Evolutionary conservation across 23 tunicate species (phyloP), one percentile per base, ranked within the genome.

Genomic region (Ciona savignyi): DNA sequence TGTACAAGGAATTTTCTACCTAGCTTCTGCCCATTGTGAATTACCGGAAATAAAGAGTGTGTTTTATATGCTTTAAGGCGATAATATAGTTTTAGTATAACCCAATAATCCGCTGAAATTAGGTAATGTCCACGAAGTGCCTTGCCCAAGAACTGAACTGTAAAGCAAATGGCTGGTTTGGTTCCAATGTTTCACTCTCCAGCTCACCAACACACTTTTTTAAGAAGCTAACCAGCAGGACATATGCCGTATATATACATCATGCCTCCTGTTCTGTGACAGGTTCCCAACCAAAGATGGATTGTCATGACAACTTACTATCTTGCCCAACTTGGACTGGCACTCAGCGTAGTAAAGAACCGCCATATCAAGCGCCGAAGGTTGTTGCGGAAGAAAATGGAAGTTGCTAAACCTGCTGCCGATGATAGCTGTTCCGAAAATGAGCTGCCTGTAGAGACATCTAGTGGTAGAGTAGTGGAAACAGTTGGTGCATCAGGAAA

Each of bases 241-340:
- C n/a, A n/a, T n/a, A n/a, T n/a, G n/a, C n/a, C n/a, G n/a, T 42
- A 42, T 15, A 42, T 42, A 42, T 9, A 42, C 9, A 42, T 6
- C 56, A 42, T 42, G 56, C 56, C n/a, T n/a, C n/a, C n/a, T n/a
- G n/a, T n/a, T n/a, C n/a, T n/a, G n/a, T n/a, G 56, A 15, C 56
- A 42, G 56, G 90, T 90, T 2, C 88, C 97, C 11, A 84, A 90
- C 49, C 89, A 83, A 78, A 84, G 90, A 4, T 90, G 85, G 85
- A 84, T 90, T 35, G 90, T 90, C 81, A 90, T 90, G 97, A 83
- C 86, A 26, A 90, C 97, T 3, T 90, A 90, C 70, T 90, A 90
- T 63, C 70, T 83, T 27, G 97, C 97, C 25, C 97, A 90, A 62
- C 78, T 90, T 27, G 89, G 85, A 4, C 72, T 90, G 32, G 97